phyloP scores from a whole-genome alignment of 2,797 vertebrate genomes.

The Liparis tanakae region DNA sequence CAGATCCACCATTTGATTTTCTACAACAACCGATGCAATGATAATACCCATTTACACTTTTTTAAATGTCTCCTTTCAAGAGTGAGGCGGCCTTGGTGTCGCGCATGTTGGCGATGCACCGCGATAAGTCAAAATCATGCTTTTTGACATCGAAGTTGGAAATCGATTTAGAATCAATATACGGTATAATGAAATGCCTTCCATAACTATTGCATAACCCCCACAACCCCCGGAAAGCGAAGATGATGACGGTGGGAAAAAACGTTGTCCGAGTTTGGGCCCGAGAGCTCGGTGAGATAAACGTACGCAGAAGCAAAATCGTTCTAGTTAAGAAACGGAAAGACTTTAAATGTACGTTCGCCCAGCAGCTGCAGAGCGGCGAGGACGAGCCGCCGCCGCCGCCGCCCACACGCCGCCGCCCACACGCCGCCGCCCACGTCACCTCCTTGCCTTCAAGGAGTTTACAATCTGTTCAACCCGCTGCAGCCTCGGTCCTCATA shows the following conservation, averaged over 20 bases:
- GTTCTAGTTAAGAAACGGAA: conserved; percentile 11
- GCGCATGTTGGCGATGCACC: background rate
- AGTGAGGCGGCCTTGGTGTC: too few species aligned
- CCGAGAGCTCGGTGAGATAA: background rate
- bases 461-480: background rate
- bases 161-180: too few species aligned
- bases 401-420: too few species aligned
- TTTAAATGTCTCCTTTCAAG: too few species aligned
- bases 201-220: too few species aligned
- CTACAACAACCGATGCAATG: background rate
- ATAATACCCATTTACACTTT: too few species aligned
- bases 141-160: background rate
- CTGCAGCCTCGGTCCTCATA: background rate
- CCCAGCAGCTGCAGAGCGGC: conserved; percentile 13
- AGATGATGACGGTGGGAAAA: conserved; percentile 14
- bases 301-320: conserved; percentile 2
- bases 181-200: background rate
- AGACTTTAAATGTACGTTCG: conserved; percentile 14
- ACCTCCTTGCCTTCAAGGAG: background rate
- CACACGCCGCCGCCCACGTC: background rate
- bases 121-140: background rate
- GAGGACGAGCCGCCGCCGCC: too few species aligned
- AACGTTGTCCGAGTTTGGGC: background rate
- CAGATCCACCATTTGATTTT: background rate
- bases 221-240: background rate